phyloP scores from a whole-genome alignment of 2,113 vertebrate species.

The Choloepus hoffmanni region DNA sequence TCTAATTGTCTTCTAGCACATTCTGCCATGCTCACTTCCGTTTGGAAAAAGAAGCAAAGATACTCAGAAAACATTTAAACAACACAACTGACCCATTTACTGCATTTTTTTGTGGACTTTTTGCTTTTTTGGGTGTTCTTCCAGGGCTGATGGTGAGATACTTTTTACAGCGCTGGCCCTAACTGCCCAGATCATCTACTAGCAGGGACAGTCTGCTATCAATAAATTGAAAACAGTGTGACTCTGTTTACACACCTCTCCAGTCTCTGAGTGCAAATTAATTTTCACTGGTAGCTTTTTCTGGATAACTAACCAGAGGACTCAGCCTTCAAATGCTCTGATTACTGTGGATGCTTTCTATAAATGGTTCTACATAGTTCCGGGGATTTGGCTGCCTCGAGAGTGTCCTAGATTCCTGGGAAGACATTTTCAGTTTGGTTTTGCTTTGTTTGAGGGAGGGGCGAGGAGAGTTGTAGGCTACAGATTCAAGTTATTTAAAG shows the following conservation, averaged over 20 bases:
- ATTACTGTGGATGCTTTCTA: neutral
- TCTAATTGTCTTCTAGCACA: neutral
- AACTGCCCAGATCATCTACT: neutral
- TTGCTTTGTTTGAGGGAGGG: no score
- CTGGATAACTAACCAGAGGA: neutral
- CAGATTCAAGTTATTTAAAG: no score
- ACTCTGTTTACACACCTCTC: neutral
- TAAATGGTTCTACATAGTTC: neutral
- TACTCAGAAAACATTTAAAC: neutral
- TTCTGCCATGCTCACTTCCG: neutral
- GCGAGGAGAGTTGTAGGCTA: no score
- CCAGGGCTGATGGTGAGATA: neutral
- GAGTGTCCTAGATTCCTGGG: neutral
- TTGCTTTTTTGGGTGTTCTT: neutral
- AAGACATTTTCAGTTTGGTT: neutral
- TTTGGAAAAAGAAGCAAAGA: slow-evolving; percentile 37
- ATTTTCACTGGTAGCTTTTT: neutral
- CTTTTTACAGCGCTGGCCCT: neutral
- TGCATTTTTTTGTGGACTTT: neutral
- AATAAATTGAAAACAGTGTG: neutral
- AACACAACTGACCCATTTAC: neutral
- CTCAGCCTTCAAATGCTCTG: neutral
- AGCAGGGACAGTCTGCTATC: neutral
- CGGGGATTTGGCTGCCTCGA: neutral
- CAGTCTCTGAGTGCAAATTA: neutral